Evolutionary conservation across 2,888 invertebrate genomes (phyloP), one percentile per base, ranked within the genome.

Genomic region (Eudemis profundana): DNA sequence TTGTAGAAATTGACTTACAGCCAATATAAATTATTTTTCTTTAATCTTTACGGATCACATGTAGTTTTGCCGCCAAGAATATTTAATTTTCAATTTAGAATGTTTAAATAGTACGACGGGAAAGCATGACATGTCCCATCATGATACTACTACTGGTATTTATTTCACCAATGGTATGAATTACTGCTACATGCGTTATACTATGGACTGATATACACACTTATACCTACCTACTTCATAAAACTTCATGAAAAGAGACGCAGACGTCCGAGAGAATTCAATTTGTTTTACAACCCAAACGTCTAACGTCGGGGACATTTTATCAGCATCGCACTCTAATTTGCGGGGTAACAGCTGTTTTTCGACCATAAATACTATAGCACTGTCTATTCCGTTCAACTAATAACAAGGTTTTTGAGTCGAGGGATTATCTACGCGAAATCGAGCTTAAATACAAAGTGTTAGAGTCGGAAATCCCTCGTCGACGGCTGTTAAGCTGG

Each of bases 401-500:
- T 51, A 51, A 50, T 64, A 64, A 61, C 51, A 54, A 54, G 61
- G 29, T 66, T 53, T 61, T 66, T 54, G 53, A 61, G 40, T 46
- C 10, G 12, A 27, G 5, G n/a, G 15, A 21, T 14, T 12, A 14
- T 4, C 21, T 36, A 29, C 3, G 21, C 46, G 40, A 61, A 59
- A 53, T 40, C 5, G 21, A 60, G 47, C 29, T 33, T 29, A 10
- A 36, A 5, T 4, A 7, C 10, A 3, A 33, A n/a, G 60, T 49
- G 27, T 42, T 60, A 65, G n/a, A 54, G 65, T 46, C 44, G 33
- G 53, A 61, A 70, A 67, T 72, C 69, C 53, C 46, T 27, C 61
- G 70, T 66, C 63, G 59, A 59, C 61, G 70, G 68, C 70, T 75
- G 74, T 79, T 86, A 85, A 86, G 84, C 83, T 78, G 74, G 72